Evolutionary conservation across 2,113 vertebrate genomes (phyloP), one percentile per base, ranked within the genome.

Genomic region (Toxotes jaculatrix): DNA sequence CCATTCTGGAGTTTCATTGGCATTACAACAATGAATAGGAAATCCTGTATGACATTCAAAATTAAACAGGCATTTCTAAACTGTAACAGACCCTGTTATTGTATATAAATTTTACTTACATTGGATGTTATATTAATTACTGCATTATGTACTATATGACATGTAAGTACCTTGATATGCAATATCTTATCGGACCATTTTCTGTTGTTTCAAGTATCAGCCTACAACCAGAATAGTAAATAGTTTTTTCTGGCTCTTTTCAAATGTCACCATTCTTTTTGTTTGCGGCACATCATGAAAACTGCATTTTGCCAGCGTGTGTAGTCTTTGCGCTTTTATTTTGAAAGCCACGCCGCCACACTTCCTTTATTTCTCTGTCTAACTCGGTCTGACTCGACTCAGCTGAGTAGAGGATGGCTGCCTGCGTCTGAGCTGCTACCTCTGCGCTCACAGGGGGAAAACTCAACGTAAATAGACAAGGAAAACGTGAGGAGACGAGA

Each of bases 361-460:
- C 77, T 90, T 86, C 89, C 89, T 3, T 77, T 27, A 0, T 4
- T 3, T 0, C 21, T 0, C 0, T 3, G 0, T 2, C 45, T 82
- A 0, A 74, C 23, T 16, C 2, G 1, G 70, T 21, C 3, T 0
- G 36, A 5, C 74, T 93, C 10, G 56, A 92, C 90, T 2, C 53
- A 1, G 57, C 80, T 19, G 85, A 86, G 88, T 6, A 88, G 91
- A 91, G 93, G 94, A 95, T 94, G 95, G 91, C 93, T 90, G 87
- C 80, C 55, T 80, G 77, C 79, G 60, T 90, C 87, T 95, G 94
- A 96, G 94, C 92, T 60, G 91, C 87, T 87, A 0, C 88, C 89
- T 90, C 90, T 88, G 90, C 88, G 86, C 89, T 87, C 86, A 82
- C 80, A 73, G 87, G 51, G 82, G 82, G 81, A 85, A 84, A 92